These are phyloP conservation scores for Dipus sagitta DNA, from an alignment of 2,797 vertebrate genomes.

Conservation along the genomic window DNA sequence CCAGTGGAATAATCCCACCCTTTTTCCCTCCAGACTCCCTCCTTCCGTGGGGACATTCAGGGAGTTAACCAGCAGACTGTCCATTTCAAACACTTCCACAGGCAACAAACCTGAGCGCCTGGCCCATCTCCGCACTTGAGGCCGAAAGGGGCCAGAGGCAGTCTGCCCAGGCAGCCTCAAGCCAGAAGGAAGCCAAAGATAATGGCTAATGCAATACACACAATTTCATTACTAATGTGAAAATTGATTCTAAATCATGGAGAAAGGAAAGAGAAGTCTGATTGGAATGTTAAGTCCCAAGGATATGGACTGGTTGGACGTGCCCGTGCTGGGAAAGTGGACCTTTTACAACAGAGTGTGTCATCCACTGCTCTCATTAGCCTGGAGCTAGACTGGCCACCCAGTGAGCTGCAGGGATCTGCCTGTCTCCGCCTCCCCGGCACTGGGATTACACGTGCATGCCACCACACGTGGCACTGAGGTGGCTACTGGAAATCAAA, in stretches of 20 bases:
- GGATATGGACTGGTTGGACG: neutral
- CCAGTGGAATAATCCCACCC: neutral
- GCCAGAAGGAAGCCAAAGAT: neutral
- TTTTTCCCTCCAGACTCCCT: neutral
- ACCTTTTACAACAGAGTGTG: neutral
- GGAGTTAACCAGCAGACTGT: neutral
- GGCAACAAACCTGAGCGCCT: neutral
- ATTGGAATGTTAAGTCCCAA: constrained; percentile 21
- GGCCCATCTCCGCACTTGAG: neutral
- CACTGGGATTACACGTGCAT: no score
- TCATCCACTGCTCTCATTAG: no score
- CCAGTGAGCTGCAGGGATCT: no score
- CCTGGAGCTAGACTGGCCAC: no score
- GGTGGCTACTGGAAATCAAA: neutral
- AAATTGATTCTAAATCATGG: constrained; percentile 66
- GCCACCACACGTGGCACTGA: no score
- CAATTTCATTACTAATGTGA: constrained; percentile 66
- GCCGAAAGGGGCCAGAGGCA: neutral
- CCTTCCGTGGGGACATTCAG: neutral
- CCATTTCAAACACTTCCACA: constrained; percentile 1
- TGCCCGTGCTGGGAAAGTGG: neutral
- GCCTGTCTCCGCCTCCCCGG: no score
- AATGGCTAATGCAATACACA: constrained; percentile 55
- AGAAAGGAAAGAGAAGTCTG: constrained; percentile 48
- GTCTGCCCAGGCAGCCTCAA: neutral